These are phyloP conservation scores for Enteromius mattozi DNA, from an alignment of 2,797 vertebrate species.

Conservation along the genomic window DNA sequence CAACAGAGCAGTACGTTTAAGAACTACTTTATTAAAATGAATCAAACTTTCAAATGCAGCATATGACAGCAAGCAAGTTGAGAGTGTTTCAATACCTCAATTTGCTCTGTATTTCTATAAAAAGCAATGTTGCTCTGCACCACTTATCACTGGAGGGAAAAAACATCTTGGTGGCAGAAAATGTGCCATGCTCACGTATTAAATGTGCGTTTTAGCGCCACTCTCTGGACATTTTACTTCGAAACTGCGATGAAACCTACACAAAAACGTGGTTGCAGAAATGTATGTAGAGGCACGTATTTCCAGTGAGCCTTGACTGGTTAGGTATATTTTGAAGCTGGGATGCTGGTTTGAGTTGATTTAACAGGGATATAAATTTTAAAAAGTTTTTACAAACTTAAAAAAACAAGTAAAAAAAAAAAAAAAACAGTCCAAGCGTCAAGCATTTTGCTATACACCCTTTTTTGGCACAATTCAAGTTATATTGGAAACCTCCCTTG, in stretches of 20 bases:
- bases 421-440: not conserved
- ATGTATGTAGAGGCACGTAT: too few species aligned
- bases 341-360: too few species aligned
- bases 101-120: not conserved
- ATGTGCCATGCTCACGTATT: too few species aligned
- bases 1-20: not conserved
- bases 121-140: not conserved
- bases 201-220: too few species aligned
- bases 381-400: too few species aligned
- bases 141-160: not conserved
- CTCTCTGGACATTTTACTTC: too few species aligned
- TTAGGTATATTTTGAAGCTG: too few species aligned
- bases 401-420: not conserved
- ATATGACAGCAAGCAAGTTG: not conserved
- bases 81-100: slow-evolving; percentile 6
- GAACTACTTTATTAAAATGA: not conserved
- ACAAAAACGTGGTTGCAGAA: too few species aligned
- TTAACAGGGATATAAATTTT: too few species aligned
- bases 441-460: not conserved
- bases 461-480: not conserved
- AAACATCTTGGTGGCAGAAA: not conserved
- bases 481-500: not conserved
- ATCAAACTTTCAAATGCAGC: not conserved
- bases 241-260: too few species aligned
- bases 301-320: too few species aligned